Evolutionary conservation across 2,113 vertebrate genomes (phyloP), one percentile per base, ranked within the genome.

Genomic region (Cyphomyrus plagiostoma): DNA sequence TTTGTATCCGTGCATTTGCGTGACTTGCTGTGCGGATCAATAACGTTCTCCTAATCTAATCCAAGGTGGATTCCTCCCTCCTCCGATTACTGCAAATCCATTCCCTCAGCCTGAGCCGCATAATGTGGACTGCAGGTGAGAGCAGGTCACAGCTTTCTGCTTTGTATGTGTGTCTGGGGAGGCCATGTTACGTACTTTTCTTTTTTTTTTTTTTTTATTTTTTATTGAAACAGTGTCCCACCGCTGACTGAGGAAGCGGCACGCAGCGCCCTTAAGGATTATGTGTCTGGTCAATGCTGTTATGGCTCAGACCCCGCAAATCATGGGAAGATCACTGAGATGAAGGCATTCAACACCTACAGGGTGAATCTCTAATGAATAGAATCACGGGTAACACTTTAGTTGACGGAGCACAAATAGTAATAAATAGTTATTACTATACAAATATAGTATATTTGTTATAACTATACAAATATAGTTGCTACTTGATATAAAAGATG

Each of bases 261-360:
- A 0, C 91, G 89, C 7, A 88, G 91, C 8, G 91, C 92, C 0
- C 92, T 95, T 0, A 17, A 91, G 48, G 74, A 4, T 19, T 94
- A 91, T 3, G 93, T 62, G 2, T 91, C 88, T 0, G 88, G 74
- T 86, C 89, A 93, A 0, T 94, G 93, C 89, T 97, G 95, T 91
- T 96, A 93, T 58, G 89, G 92, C 35, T 50, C 62, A 0, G 49
- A 7, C 2, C 94, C 95, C 0, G 95, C 91, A 0, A 17, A 85
- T 0, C 92, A 96, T 3, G 95, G 95, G 42, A 91, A 93, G 50
- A 93, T 95, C 91, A 93, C 93, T 42, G 92, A n/a, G 46, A 92
- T 95, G 92, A 92, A 93, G 91, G 58, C 94, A 0, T 94, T 91
- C 66, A 94, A 93, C 90, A 96, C 95, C 1, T 96, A 89, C 92